Evolutionary conservation across 2,113 vertebrate species (phyloP).

Genomic region (Gymnobelideus leadbeateri): DNA sequence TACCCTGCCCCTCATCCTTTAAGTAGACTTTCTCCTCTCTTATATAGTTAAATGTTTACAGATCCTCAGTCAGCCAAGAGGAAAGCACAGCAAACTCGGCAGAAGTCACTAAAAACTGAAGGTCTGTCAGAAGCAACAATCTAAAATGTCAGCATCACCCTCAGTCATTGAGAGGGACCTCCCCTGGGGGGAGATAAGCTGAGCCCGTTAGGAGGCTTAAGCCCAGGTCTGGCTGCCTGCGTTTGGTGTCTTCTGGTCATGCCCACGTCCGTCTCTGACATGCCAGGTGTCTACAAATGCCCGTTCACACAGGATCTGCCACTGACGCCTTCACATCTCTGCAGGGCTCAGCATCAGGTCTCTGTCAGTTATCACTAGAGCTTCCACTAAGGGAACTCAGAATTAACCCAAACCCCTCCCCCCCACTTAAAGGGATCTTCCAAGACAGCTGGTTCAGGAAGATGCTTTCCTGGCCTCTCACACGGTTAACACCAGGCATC

Average conservation of each 20-base stretch:
- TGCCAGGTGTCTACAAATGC: not conserved
- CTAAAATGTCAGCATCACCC: too few species aligned
- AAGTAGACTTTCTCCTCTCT: too few species aligned
- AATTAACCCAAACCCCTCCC: too few species aligned
- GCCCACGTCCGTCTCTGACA: not conserved
- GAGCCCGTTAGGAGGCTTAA: not conserved
- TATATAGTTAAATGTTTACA: not conserved
- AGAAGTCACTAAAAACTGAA: not conserved
- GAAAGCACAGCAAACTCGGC: not conserved
- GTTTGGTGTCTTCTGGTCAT: too few species aligned
- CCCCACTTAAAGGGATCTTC: not conserved
- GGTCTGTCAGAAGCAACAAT: too few species aligned
- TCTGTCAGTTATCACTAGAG: not conserved
- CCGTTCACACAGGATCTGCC: not conserved
- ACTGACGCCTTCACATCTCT: not conserved
- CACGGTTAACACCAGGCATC: not conserved
- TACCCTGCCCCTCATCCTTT: too few species aligned
- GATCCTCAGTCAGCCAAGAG: not conserved
- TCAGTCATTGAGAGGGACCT: not conserved
- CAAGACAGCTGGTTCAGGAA: not conserved
- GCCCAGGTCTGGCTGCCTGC: not conserved
- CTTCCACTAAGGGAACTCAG: constrained; percentile 15
- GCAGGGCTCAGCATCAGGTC: not conserved
- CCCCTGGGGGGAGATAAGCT: not conserved
- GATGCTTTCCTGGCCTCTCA: too few species aligned